Base-by-base conservation (phyloP, 2,113 vertebrate species). In the Neofelis nebulosa region DNA sequence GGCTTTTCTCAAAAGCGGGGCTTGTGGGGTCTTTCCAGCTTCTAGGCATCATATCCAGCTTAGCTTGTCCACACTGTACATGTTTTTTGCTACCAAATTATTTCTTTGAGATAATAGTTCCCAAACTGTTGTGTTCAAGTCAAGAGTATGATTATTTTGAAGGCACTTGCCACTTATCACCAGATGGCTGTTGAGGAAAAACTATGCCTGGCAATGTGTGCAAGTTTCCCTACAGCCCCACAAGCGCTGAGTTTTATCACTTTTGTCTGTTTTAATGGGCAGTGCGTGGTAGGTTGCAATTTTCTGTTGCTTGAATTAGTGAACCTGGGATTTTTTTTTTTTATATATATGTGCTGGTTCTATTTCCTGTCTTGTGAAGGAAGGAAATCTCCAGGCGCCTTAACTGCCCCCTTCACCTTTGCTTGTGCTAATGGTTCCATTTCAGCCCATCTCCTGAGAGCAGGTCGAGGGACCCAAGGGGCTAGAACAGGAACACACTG, bases 361-460 rank as follows among this genome's bases (percentile, higher is more conserved):
- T 89, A 3, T 91, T 95, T 97, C 85, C 89, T 96, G 69, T 76
- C 95, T 90, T 14, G 18, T 9, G n/a, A 33, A 95, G 57, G 61
- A 89, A 74, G 82, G 57, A 27, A 80, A 31, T 68, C 45, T 94
- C 52, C 81, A 86, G 18, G 68, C 45, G 65, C 91, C 57, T 50
- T 68, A 7, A 21, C 48, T 63, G 33, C 80, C 79, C 68, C 73
- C 45, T 89, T 92, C 52, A 73, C 36, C 63, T 95, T 85, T 18
- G 23, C 85, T 79, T 68, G 55, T 41, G 83, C 71, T 52, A 57
- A 38, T 45, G 61, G 89, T 80, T 92, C 88, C 80, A 6, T 68
- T 61, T 89, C 93, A 95, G 45, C 61, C 68, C 41, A 1, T 50
- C 74, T 71, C 5, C 0, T 45, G 84, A 55, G 79, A 69, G 27